These are phyloP conservation scores for Craterocephalus amniculus DNA, from an alignment of 2,797 vertebrate genomes.

Conservation along the genomic window DNA sequence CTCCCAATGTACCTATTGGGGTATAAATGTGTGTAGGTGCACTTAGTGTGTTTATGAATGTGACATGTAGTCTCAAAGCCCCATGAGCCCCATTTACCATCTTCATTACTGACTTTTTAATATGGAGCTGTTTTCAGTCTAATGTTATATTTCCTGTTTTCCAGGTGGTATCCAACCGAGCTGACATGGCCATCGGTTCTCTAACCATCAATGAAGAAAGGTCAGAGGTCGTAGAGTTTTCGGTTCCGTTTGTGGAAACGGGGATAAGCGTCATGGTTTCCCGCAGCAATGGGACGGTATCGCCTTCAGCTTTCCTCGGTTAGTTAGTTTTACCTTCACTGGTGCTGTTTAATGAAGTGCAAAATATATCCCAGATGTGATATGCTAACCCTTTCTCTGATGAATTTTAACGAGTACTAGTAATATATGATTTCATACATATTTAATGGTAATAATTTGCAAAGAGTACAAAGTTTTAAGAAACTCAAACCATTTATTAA, in stretches of 20 bases:
- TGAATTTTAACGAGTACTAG: no score
- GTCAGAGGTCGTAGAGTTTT: constrained; percentile 93
- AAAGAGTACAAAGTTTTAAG: no score
- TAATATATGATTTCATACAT: no score
- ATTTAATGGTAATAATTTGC: no score
- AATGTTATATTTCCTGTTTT: constrained; percentile 19
- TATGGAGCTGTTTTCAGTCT: background rate
- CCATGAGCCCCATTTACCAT: no score
- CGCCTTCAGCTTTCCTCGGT: constrained; percentile 93
- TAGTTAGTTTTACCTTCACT: background rate
- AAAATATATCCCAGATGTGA: background rate
- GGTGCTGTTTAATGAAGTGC: background rate
- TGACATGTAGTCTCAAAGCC: no score
- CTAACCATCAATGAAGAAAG: constrained; percentile 94
- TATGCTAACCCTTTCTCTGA: no score
- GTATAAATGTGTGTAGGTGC: no score
- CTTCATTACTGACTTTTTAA: no score
- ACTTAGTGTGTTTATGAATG: no score
- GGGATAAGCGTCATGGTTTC: constrained; percentile 96
- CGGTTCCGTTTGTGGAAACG: constrained; percentile 92
- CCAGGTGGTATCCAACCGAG: constrained; percentile 91
- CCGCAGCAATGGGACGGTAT: constrained; percentile 93
- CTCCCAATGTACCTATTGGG: no score
- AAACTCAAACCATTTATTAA: no score
- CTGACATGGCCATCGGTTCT: constrained; percentile 94